Evolutionary conservation across 2,797 vertebrate genomes (phyloP), one percentile per base, ranked within the genome.

Genomic region (Hydrophis major): DNA sequence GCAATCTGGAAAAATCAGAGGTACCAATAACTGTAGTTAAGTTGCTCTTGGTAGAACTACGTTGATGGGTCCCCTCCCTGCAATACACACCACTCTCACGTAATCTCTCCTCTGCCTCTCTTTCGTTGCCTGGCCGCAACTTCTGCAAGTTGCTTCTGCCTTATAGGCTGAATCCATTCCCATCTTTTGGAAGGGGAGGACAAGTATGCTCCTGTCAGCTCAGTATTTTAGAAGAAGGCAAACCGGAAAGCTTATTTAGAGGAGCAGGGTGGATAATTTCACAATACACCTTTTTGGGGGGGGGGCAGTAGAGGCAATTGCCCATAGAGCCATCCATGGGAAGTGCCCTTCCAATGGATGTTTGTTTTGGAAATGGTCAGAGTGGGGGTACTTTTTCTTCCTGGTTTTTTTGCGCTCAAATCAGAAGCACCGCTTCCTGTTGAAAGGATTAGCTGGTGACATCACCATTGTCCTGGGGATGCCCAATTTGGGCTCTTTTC

Each of bases 1-100:
- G 97, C 93, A 95, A 93, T 3, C 96, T 97, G 10, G 96, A 97
- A 56, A 97, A 97, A 93, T 96, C 96, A 0, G 97, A 97, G 97
- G 97, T 97, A 95, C 96, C 96, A 74, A 61, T 60, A 14, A 20
- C 32, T 37, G 27, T 74, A 74, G 16, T 74, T 74, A 37, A 83
- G 10, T 83, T 83, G 78, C 42, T 47, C 47, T 47, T 83, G 10
- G 78, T 47, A 47, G 78, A 8, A 25, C 20, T 83, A 42, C 10
- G 20, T 83, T 25, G 78, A 4, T 47, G 37, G 78, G 78, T 25
- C 10, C 42, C 37, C 42, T 47, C 42, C 78, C 37, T 25, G 20
- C 42, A 25, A 83, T 11, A 22, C 18, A 47, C 18, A 78, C 4
- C 37, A 11, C 37, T 11, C 37, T 4, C 37, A 25, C 74, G 25